Percentiles rank a stretch among this genome's conserved stretches.
Conservation (phyloP, 2,888 invertebrate genomes). For the Odontocolon sp. region DNA sequence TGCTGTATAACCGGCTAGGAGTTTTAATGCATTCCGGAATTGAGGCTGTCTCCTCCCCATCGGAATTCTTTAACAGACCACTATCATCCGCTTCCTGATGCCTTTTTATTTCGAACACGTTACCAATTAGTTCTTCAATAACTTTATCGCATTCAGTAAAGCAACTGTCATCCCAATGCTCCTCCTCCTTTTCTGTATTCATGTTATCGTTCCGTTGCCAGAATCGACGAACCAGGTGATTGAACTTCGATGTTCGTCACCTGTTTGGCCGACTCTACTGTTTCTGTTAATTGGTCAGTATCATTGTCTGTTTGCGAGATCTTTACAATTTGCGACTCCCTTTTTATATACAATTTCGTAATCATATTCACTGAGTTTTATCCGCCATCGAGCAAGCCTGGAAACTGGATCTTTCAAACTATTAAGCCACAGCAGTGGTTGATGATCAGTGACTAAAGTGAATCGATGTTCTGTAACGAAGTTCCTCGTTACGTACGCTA, state of each 20-base stretch:
- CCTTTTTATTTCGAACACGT: background rate
- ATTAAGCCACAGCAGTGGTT: background rate
- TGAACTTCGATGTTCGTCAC: constrained; percentile 12
- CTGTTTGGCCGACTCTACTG: background rate
- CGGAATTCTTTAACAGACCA: background rate
- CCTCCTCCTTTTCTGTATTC: constrained; percentile 12
- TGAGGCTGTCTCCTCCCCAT: background rate
- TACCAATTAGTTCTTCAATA: constrained; percentile 1
- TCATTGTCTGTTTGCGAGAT: background rate
- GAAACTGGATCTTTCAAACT: constrained; percentile 7
- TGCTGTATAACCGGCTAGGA: constrained; percentile 23
- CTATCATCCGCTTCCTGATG: background rate
- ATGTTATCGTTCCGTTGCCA: background rate
- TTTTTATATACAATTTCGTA: constrained; percentile 69
- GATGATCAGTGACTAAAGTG: constrained; percentile 3
- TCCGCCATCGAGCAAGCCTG: constrained; percentile 56
- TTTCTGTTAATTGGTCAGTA: background rate
- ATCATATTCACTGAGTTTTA: constrained; percentile 68
- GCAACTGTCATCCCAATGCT: background rate
- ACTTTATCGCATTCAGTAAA: background rate
- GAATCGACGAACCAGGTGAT: background rate
- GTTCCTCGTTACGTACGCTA: no score
- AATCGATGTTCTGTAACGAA: background rate
- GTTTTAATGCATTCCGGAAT: constrained; percentile 2
- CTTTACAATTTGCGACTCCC: constrained; percentile 66